phyloP scores from a whole-genome alignment of 1,140 invertebrate genomes.

The Chionoecetes opilio region DNA sequence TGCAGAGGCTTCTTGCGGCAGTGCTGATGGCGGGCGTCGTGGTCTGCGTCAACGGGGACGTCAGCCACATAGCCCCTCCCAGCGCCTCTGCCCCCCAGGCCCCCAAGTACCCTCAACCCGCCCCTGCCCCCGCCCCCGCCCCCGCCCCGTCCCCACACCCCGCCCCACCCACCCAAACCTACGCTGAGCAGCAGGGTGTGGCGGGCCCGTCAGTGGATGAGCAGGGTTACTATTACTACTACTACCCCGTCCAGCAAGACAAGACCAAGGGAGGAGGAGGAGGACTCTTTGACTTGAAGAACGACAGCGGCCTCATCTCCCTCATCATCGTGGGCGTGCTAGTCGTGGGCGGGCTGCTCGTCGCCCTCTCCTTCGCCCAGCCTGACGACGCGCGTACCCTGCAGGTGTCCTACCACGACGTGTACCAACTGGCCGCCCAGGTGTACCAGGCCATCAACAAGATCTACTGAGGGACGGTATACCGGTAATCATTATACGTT shows the following conservation, averaged over 20 bases:
- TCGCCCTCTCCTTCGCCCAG: conserved; percentile 48
- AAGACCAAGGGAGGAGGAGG: conserved; percentile 59
- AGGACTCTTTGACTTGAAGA: conserved; percentile 61
- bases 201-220: background rate
- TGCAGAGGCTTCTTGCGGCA: background rate
- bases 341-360: conserved; percentile 41
- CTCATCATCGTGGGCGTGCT: conserved; percentile 41
- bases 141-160: background rate
- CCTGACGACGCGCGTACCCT: background rate
- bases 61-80: background rate
- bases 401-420: conserved; percentile 54
- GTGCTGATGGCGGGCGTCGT: background rate
- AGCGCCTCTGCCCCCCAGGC: background rate
- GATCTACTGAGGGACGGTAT: conserved; percentile 38
- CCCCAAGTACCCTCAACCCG: background rate
- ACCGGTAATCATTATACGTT: background rate
- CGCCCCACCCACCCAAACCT: background rate
- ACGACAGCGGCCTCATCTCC: conserved; percentile 20
- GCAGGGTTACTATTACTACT: conserved; percentile 65
- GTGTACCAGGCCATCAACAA: conserved; percentile 56
- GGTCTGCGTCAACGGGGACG: background rate
- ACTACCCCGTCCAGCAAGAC: conserved; percentile 68
- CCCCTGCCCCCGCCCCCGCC: background rate
- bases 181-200: background rate
- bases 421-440: conserved; percentile 55